Evolutionary conservation across 2,113 vertebrate genomes (phyloP), one percentile per base, ranked within the genome.

Genomic region (Mus spicilegus): DNA sequence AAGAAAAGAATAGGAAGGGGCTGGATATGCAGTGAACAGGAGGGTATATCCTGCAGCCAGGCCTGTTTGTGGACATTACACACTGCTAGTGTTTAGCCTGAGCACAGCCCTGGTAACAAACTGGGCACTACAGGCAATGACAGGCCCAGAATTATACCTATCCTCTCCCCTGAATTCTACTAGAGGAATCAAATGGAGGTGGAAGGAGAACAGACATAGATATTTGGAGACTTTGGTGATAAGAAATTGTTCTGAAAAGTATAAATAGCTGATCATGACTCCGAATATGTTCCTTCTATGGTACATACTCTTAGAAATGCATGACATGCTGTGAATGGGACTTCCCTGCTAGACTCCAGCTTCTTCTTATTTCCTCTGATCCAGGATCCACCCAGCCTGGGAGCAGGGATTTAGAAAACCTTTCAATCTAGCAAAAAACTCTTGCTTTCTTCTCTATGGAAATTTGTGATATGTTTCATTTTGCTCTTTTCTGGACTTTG

Each of bases 161-260:
- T 93, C 89, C 94, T 76, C 46, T 85, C 89, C 51, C 82, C 26
- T 9, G 95, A 93, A 78, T 14, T 65, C 73, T 3, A 22, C 36
- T 36, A 61, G 26, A 33, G n/a, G 87, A 89, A 54, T 95, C 88
- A 89, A 22, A 56, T 87, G 72, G 46, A 92, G 39, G 77, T 6
- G 11, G 88, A 90, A 87, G 73, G 36, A 36, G 49, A 91, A 89
- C 3, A 33, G 88, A 96, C 67, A 82, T 65, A 89, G 63, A 86
- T 65, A 93, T 97, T 72, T 77, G 86, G 56, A 94, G 42, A 93
- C 91, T 89, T 90, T 93, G 69, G 49, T 94, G 96, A 84, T 77
- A 80, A 85, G 87, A 67, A 95, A 63, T 76, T 82, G 73, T 96
- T 93, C 65, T 63, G 36, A 89, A 89, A 49, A 67, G 46, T 33